These are phyloP conservation scores for Takifugu flavidus DNA, from an alignment of 2,113 vertebrate genomes.

Conservation along the genomic window DNA sequence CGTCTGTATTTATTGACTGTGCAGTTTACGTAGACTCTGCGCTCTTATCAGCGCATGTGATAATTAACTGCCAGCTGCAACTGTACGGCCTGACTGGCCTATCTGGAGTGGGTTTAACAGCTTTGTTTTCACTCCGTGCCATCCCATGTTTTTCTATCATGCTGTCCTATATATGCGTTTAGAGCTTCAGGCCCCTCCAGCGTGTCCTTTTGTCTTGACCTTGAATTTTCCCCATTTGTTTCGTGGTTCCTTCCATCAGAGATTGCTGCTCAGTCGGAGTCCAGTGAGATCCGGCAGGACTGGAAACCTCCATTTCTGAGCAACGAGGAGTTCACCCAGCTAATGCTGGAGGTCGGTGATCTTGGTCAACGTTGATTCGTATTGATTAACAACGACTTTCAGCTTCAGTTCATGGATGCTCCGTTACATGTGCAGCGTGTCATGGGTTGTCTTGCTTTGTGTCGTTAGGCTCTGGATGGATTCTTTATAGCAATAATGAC, in stretches of 20 bases:
- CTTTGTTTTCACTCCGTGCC: conserved; percentile 21
- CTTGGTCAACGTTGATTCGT: neutral
- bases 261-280: conserved; percentile 96
- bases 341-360: conserved; percentile 94
- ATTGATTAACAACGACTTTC: neutral
- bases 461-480: conserved; percentile 92
- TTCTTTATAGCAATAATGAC: conserved; percentile 99
- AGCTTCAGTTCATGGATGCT: neutral
- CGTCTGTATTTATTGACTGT: neutral
- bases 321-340: conserved; percentile 98
- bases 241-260: conserved; percentile 73
- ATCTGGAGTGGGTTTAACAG: conserved; percentile 17
- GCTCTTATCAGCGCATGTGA: conserved; percentile 6
- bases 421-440: neutral
- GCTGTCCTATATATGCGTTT: neutral
- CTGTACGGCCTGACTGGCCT: conserved; percentile 7
- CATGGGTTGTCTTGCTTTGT: conserved; percentile 13
- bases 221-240: neutral
- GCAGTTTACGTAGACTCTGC: neutral
- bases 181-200: neutral
- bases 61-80: conserved; percentile 1
- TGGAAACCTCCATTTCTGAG: conserved; percentile 99
- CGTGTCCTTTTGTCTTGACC: neutral
- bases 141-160: neutral
- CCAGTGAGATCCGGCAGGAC: conserved; percentile 97